These are phyloP conservation scores for Clivina fossor DNA, from an alignment of 2,888 invertebrate genomes.

Conservation along the genomic window DNA sequence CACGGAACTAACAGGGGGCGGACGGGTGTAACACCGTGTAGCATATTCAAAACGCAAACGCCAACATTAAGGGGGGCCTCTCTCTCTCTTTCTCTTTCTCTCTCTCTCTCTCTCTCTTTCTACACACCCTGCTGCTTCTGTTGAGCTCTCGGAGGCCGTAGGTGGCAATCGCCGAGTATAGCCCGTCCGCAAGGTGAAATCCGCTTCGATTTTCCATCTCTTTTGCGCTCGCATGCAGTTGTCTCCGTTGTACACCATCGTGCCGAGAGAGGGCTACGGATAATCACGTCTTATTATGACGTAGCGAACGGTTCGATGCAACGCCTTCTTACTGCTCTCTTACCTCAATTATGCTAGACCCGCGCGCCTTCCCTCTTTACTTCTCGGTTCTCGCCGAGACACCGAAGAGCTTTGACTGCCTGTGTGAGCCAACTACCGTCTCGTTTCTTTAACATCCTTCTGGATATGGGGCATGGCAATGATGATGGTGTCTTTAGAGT, in stretches of 20 bases:
- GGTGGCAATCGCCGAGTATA: conserved; percentile 11
- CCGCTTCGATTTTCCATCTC: neutral
- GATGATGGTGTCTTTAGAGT: too few species aligned
- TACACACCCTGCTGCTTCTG: conserved; percentile 25
- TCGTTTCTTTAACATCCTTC: too few species aligned
- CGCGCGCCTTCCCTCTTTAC: conserved; percentile 7
- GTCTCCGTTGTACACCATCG: conserved; percentile 34
- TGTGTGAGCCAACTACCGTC: too few species aligned
- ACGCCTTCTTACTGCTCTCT: conserved; percentile 36
- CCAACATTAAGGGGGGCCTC: conserved; percentile 28
- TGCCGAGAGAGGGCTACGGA: conserved; percentile 38
- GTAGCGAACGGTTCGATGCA: conserved; percentile 38
- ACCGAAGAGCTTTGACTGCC: neutral
- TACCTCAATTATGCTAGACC: conserved; percentile 32
- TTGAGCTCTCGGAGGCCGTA: conserved; percentile 7
- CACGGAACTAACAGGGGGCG: neutral
- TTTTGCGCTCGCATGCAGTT: conserved; percentile 15
- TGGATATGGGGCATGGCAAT: too few species aligned
- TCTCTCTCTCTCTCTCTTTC: too few species aligned
- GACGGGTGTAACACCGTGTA: conserved; percentile 8
- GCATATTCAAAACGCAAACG: conserved; percentile 34
- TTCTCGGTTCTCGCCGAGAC: neutral
- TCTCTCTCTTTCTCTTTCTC: too few species aligned
- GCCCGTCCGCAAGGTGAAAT: conserved; percentile 20
- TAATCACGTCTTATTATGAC: conserved; percentile 41